Base-by-base conservation (phyloP, 2,113 vertebrate species). In the Chaetodon trifascialis region DNA sequence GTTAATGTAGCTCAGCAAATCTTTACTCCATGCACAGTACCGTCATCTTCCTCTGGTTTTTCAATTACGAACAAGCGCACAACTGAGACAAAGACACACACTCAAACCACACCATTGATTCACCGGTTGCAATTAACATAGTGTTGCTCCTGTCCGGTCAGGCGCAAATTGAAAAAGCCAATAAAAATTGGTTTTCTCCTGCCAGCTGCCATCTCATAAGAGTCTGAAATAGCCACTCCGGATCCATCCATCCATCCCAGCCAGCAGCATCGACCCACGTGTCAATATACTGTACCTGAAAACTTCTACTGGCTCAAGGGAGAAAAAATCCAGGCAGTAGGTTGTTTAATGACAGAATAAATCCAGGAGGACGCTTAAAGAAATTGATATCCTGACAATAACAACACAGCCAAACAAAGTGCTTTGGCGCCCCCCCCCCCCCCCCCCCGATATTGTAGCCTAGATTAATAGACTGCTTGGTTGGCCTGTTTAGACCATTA, bases 341-440 rank as follows among this genome's bases (percentile, higher is more conserved):
- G 75, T 80, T 88, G 90, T 91, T 88, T 91, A 91, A 94, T 86
- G 91, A 89, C 91, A 85, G 84, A 90, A 92, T 91, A 91, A 93
- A 93, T 92, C 91, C 79, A 81, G 79, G 46, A 73, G 63, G 85
- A 89, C 66, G 59, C 84, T 92, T 87, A 79, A 79, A 91, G 73
- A 42, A 91, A 92, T 93, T 91, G 86, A 92, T 69, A 85, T 66
- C 54, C 80, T 86, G 89, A 91, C 88, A 87, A 82, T 78, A 86
- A 82, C 55, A 87, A 71, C 74, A 67, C 25, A 87, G 65, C 23
- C 4, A 75, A 79, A 85, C 79, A 73, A 82, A 89, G 73, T 11
- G 59, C 82, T 79, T 87, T 84, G 71, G 84, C 44, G n/a, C 42
- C 62, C 54, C 42, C 5, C 12, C 42, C 42, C 40, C 58, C 73